These are phyloP conservation scores for Linyphia triangularis DNA, from an alignment of 2,888 invertebrate genomes.

Conservation along the genomic window DNA sequence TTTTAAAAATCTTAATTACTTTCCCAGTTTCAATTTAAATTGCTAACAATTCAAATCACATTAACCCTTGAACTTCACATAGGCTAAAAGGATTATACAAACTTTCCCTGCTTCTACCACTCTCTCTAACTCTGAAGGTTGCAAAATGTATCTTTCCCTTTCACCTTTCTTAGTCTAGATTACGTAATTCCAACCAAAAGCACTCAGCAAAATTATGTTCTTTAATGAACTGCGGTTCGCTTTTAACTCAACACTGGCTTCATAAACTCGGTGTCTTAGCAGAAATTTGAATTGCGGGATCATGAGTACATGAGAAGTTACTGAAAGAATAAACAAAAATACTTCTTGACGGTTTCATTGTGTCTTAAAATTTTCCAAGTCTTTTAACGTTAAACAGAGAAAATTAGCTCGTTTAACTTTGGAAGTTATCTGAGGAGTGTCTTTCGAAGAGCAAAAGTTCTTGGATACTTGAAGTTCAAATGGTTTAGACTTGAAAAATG, in stretches of 20 bases:
- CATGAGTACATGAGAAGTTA: slow-evolving; percentile 20
- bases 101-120: no score
- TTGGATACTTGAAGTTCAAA: not conserved
- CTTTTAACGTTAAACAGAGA: no score
- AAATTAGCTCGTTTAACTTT: not conserved
- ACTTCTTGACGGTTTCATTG: not conserved
- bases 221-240: not conserved
- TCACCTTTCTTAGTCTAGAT: not conserved
- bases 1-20: no score
- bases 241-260: not conserved
- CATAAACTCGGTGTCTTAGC: not conserved
- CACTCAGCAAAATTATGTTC: slow-evolving; percentile 10
- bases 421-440: not conserved
- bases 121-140: not conserved
- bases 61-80: no score
- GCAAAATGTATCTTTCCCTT: not conserved
- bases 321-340: not conserved
- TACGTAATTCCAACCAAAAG: slow-evolving; percentile 15
- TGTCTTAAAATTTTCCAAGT: not conserved
- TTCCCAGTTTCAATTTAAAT: no score
- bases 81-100: no score
- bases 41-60: no score
- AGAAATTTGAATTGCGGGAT: slow-evolving; percentile 30
- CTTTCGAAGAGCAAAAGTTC: not conserved
- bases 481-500: slow-evolving; percentile 1